Evolutionary conservation across 1,140 invertebrate species (phyloP).

Genomic region (Acromyrmex echinatior): DNA sequence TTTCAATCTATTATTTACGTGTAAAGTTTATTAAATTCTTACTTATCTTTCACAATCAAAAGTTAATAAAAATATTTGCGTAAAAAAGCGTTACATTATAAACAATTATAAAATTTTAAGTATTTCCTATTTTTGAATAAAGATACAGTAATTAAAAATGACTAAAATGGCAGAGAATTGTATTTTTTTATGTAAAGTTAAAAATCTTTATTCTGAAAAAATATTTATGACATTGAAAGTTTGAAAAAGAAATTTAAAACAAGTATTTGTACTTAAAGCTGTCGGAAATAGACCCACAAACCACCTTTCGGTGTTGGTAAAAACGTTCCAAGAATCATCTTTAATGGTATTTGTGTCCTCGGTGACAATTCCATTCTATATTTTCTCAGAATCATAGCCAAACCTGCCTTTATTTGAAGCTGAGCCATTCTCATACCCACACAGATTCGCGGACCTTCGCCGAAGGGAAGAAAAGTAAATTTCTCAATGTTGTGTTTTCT

Average conservation of each 20-base stretch:
- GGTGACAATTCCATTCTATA: background rate
- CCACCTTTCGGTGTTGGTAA: background rate
- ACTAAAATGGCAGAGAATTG: too few relatives aligned
- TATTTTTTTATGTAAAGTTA: too few relatives aligned
- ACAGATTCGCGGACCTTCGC: background rate
- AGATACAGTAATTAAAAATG: background rate
- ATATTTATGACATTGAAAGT: background rate
- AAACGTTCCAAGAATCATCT: background rate
- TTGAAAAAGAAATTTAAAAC: background rate
- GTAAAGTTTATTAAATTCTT: too few relatives aligned
- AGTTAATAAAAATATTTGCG: too few relatives aligned
- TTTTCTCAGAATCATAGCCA: background rate
- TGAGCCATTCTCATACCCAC: constrained; percentile 7
- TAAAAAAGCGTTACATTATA: too few relatives aligned
- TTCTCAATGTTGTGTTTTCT: constrained; percentile 72
- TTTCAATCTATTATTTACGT: too few relatives aligned
- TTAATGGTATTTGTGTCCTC: constrained; percentile 9
- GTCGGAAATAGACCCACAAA: background rate
- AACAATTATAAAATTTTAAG: too few relatives aligned
- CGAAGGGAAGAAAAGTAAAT: background rate
- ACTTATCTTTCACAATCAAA: too few relatives aligned
- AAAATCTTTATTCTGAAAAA: background rate
- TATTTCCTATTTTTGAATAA: too few relatives aligned
- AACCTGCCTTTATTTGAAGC: background rate
- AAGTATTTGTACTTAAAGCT: constrained; percentile 2